Base-by-base conservation (phyloP, 2,113 vertebrate species). In the Prolemur simus region DNA sequence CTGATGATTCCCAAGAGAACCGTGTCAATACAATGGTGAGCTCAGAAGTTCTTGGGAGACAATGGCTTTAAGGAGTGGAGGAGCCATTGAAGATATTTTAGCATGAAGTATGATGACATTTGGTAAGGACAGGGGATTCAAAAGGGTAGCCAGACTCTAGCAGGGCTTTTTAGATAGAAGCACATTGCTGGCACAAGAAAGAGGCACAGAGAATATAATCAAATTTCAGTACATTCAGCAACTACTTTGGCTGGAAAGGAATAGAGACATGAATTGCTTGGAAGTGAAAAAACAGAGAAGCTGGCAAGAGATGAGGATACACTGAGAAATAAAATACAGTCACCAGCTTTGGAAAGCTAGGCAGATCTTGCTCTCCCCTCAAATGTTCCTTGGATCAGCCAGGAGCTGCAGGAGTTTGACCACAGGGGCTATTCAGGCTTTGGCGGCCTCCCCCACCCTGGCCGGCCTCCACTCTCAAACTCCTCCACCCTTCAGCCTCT, bases 281-380 rank as follows among this genome's bases (percentile, higher is more conserved):
- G 27, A 94, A 52, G 34, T n/a, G 13, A 86, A 93, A 74, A 81
- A 82, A 86, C 66, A 78, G 91, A 93, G 73, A 78, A 78, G 25
- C 15, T 87, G 80, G 63, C 84, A 49, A 92, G 87, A 78, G 42
- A 77, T n/a, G 60, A 77, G 83, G 52, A 27, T 54, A 76, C 27
- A 42, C 0, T 84, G 49, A 87, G 69, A 93, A 82, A 85, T 84
- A 66, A 56, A 69, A 81, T 29, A 32, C 0, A 49, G 80, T 17
- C 42, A 34, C 27, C 58, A 47, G 49, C 71, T 85, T 91, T 17
- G 45, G 84, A 76, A 71, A 52, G 37, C n/a, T 2, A 12, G 68
- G 80, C 39, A 45, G 80, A 71, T 12, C 8, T 73, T 77, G 21
- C 39, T 52, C 42, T 56, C 29, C 23, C 58, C 32, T 49, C 3